A percentile compares a stretch with the other conserved stretches of the same genome.
Evolutionary conservation across 1,140 invertebrate genomes (phyloP).

Genomic region (Daktulosphaira vitifoliae): DNA sequence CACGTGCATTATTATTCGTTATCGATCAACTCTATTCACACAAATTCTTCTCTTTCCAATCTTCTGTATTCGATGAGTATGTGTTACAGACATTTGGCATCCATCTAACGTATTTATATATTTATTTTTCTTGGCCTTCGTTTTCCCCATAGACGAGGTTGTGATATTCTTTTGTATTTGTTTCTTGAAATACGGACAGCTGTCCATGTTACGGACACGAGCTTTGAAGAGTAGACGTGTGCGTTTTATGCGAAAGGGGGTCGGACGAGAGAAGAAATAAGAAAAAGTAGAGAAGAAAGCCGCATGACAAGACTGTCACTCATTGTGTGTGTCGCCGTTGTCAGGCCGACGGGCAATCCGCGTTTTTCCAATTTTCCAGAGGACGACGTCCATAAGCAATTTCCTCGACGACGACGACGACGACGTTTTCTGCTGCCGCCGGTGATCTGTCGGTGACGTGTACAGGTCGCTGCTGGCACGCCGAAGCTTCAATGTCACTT

Average conservation of each 20-base stretch:
- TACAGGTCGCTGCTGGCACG: constrained; percentile 14
- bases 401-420: constrained; percentile 12
- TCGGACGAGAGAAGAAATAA: neutral
- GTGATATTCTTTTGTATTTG: no score
- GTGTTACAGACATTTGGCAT: neutral
- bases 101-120: neutral
- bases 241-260: neutral
- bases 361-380: constrained; percentile 32
- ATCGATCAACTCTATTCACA: constrained; percentile 13
- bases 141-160: no score
- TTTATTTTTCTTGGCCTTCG: neutral
- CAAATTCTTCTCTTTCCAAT: no score
- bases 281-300: constrained; percentile 12
- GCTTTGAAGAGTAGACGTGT: no score
- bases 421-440: neutral
- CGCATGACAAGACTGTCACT: constrained; percentile 29
- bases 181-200: neutral
- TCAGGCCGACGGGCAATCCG: constrained; percentile 20
- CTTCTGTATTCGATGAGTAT: no score
- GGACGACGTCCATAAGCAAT: constrained; percentile 33
- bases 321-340: constrained; percentile 4
- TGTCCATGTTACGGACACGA: no score
- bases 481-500: constrained; percentile 30
- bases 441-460: constrained; percentile 33
- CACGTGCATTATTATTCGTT: neutral